Base-by-base conservation (phyloP, 2,113 vertebrate genomes). In the Canis aureus region DNA sequence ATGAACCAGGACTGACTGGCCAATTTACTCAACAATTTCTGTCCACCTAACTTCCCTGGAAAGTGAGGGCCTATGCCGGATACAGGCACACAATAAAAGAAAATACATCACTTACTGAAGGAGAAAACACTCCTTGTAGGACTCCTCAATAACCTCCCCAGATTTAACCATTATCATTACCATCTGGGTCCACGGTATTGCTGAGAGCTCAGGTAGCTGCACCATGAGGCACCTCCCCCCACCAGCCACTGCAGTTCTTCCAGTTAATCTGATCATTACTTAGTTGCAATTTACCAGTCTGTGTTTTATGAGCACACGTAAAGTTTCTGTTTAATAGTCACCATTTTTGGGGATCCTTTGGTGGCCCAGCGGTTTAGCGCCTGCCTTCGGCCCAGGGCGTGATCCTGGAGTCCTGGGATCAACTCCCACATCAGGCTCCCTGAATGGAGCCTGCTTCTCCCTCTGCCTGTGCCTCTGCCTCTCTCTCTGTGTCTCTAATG, bases 1-100 rank as follows among this genome's bases (percentile, higher is more conserved):
- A 96, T 55, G 8, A 96, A 96, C 23, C n/a, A 95, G 91, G n/a
- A 96, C 81, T 97, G n/a, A 96, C 76, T 97, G 57, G 81, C 27
- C 62, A 95, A 91, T 97, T 85, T 80, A 95, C 88, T 94, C 97
- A 94, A 79, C 57, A 90, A 88, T 87, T 95, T 94, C 62, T 67
- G 92, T 83, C 43, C 53, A 74, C 74, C 16, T 92, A 87, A 57
- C 67, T 86, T 92, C 60, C 79, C 80, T 94, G 62, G 73, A 85
- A 96, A 97, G 22, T 49, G 81, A 92, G 84, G 2, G 4, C 84
- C 53, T 91, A 51, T 19, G 2, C 38, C 62, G 67, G 23, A 89
- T 69, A 53, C 25, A 71, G 35, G 12, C 53, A 86, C 35, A 49
- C 23, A 71, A 62, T 38, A 55, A 95, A 95, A 96, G 82, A 96